phyloP scores from a whole-genome alignment of 2,888 invertebrate species.

The Drosophila koepferae region DNA sequence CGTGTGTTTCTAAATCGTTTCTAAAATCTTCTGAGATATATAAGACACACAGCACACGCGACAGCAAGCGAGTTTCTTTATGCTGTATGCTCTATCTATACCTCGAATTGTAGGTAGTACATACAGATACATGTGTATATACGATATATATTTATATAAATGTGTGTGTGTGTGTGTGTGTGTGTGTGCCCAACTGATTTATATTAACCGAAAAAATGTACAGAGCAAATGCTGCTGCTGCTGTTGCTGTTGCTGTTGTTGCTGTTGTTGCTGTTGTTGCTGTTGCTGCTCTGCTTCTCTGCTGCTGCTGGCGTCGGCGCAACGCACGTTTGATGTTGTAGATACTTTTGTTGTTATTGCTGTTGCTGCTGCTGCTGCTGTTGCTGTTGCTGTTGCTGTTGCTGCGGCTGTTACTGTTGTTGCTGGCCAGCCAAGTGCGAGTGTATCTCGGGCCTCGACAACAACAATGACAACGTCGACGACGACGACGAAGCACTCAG shows the following conservation, averaged over 20 bases:
- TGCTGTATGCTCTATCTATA: constrained; percentile 56
- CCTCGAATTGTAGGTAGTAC: constrained; percentile 40
- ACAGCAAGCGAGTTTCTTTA: constrained; percentile 54
- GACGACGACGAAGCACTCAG: constrained; percentile 55
- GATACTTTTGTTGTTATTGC: constrained; percentile 59
- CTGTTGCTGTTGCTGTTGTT: constrained; percentile 26
- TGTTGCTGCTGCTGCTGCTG: background rate
- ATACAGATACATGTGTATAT: constrained; percentile 17
- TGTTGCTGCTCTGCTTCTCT: constrained; percentile 15
- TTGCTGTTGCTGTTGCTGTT: constrained; percentile 29
- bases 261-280: constrained; percentile 33
- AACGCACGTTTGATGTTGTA: constrained; percentile 78
- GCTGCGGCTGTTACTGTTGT: constrained; percentile 25
- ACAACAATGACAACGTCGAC: constrained; percentile 47
- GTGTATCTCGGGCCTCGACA: constrained; percentile 61
- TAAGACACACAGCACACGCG: constrained; percentile 13
- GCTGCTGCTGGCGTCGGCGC: constrained; percentile 52
- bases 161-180: constrained; percentile 21
- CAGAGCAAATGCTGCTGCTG: constrained; percentile 60
- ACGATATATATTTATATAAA: constrained; percentile 13
- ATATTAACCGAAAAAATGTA: constrained; percentile 75
- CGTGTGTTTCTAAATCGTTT: constrained; percentile 48
- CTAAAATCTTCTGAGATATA: constrained; percentile 59
- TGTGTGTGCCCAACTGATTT: constrained; percentile 67
- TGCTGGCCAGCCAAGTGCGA: constrained; percentile 56